Percentiles rank a stretch among this genome's conserved stretches.
Evolutionary conservation across 2,888 invertebrate genomes (phyloP).

Genomic region (Eulithis prunata): DNA sequence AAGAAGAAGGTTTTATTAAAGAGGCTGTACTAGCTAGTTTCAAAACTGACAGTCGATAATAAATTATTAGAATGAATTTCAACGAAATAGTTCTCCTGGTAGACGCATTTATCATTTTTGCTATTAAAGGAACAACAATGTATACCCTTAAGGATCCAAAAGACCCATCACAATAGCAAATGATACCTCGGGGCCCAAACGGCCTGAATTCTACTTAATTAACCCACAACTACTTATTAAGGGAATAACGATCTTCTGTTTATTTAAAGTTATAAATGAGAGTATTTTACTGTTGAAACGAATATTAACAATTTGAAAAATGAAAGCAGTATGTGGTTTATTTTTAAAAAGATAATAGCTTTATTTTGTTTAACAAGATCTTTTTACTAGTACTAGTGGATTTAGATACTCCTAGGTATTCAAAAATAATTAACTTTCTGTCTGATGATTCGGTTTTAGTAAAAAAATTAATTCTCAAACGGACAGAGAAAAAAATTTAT

Average conservation of each 20-base stretch:
- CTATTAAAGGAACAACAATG: constrained; percentile 80
- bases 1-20: neutral
- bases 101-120: constrained; percentile 82
- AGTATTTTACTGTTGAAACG: constrained; percentile 42
- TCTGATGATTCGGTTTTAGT: neutral
- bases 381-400: no score
- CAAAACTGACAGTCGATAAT: constrained; percentile 44
- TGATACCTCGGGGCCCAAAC: constrained; percentile 77
- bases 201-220: constrained; percentile 79
- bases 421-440: no score
- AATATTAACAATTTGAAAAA: constrained; percentile 9
- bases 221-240: constrained; percentile 75
- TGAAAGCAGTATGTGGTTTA: constrained; percentile 28
- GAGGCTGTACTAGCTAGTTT: constrained; percentile 9
- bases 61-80: constrained; percentile 51
- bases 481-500: neutral
- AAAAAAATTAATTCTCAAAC: neutral
- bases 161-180: constrained; percentile 81
- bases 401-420: no score
- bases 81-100: constrained; percentile 63
- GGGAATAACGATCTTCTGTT: constrained; percentile 68
- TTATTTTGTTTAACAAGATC: constrained; percentile 6
- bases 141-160: constrained; percentile 77
- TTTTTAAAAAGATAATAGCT: neutral
- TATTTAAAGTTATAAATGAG: constrained; percentile 50